phyloP scores from a whole-genome alignment of 2,797 vertebrate genomes.

The Graptemys geographica region DNA sequence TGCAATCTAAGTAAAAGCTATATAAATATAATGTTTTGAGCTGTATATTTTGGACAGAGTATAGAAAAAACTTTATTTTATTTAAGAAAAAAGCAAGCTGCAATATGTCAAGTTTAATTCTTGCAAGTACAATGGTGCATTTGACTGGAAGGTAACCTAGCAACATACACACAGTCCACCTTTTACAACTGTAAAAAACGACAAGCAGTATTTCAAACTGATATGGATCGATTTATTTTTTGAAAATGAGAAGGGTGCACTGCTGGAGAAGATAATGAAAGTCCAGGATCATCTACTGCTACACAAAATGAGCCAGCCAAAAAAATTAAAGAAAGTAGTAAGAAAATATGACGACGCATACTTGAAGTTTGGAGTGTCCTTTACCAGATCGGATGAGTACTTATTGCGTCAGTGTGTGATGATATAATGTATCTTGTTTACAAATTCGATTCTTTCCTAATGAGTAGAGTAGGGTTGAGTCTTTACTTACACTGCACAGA shows the following conservation, averaged over 20 bases:
- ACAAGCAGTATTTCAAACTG: background rate
- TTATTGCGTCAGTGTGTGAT: background rate
- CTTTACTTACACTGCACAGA: background rate
- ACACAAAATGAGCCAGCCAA: background rate
- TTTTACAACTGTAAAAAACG: background rate
- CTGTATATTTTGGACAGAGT: background rate
- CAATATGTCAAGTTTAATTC: background rate
- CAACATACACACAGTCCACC: background rate
- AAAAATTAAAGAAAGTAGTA: background rate
- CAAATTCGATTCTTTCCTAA: background rate
- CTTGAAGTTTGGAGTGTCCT: background rate
- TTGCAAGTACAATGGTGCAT: background rate
- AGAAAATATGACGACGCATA: background rate
- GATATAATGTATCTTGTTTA: background rate
- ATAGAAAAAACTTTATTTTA: background rate
- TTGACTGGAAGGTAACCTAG: background rate
- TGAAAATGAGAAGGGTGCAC: background rate
- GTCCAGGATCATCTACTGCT: background rate
- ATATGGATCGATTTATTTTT: background rate
- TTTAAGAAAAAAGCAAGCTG: background rate
- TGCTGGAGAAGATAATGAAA: background rate
- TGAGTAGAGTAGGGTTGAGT: background rate
- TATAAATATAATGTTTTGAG: too few species aligned
- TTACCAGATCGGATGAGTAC: background rate
- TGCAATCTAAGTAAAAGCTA: background rate